phyloP scores from a whole-genome alignment of 64 coral and sea anemone genomes.

The Acropora yongei region DNA sequence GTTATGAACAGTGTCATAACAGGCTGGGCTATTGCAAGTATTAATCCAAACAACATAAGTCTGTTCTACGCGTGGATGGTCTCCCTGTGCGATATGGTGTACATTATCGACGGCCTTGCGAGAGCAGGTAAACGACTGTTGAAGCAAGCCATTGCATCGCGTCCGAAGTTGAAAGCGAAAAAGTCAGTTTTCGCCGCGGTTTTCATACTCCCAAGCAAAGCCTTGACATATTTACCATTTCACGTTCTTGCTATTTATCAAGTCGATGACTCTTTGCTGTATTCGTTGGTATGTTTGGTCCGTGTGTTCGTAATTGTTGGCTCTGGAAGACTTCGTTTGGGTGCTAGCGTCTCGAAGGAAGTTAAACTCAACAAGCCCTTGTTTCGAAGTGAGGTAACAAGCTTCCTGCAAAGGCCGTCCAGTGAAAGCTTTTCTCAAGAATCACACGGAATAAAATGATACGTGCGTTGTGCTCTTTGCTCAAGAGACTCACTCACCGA shows the following conservation, averaged over 20 bases:
- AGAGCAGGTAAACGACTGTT: background rate
- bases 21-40: conserved; percentile 46
- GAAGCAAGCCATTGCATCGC: background rate
- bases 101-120: conserved; percentile 40
- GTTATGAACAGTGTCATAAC: conserved; percentile 32
- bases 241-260: background rate
- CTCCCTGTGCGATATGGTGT: conserved; percentile 63
- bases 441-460: too few relatives aligned
- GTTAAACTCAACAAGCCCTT: background rate
- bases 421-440: background rate
- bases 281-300: background rate
- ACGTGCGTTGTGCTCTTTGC: too few relatives aligned
- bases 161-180: background rate
- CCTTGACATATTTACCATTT: background rate
- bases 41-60: conserved; percentile 25
- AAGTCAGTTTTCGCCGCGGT: background rate
- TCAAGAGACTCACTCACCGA: background rate
- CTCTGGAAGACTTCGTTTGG: conserved; percentile 10
- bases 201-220: background rate
- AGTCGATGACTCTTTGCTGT: background rate
- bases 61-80: conserved; percentile 56
- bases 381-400: background rate
- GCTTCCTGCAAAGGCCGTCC: background rate
- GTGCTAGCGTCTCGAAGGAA: background rate
- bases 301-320: background rate